A percentile compares a stretch with the other conserved stretches of the same genome.
Conservation (phyloP, 92 coral and sea anemone species). For the Umimayanthus kanabou region DNA sequence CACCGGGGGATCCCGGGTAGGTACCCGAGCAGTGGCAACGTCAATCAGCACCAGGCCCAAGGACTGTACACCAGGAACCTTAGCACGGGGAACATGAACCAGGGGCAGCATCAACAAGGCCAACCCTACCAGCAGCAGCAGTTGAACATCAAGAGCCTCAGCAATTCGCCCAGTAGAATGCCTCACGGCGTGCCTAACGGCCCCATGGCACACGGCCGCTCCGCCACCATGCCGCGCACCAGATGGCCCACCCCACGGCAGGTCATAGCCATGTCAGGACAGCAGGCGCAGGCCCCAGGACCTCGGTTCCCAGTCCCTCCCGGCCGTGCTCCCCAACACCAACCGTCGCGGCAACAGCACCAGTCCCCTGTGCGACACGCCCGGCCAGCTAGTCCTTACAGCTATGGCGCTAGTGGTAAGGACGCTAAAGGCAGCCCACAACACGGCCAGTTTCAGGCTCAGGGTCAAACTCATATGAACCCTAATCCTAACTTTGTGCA, state of each 20-base stretch:
- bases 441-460: constrained; percentile 12
- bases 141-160: constrained; percentile 1
- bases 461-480: neutral
- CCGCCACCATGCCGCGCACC: constrained; percentile 41
- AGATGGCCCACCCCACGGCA: constrained; percentile 36
- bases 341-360: constrained; percentile 16
- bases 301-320: constrained; percentile 1
- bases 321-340: neutral
- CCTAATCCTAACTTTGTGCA: constrained; percentile 11
- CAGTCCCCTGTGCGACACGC: constrained; percentile 27
- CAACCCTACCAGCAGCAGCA: constrained; percentile 22
- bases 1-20: constrained; percentile 27
- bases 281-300: neutral
- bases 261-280: constrained; percentile 4
- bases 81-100: constrained; percentile 22
- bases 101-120: neutral
- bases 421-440: neutral
- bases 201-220: neutral
- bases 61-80: constrained; percentile 20
- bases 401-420: constrained; percentile 11
- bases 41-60: constrained; percentile 13
- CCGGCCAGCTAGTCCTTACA: constrained; percentile 35
- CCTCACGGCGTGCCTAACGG: neutral
- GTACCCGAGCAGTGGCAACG: constrained; percentile 44
- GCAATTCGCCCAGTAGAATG: constrained; percentile 8